Evolutionary conservation across 2,888 invertebrate species (phyloP).

Genomic region (Keiferia lycopersicella): DNA sequence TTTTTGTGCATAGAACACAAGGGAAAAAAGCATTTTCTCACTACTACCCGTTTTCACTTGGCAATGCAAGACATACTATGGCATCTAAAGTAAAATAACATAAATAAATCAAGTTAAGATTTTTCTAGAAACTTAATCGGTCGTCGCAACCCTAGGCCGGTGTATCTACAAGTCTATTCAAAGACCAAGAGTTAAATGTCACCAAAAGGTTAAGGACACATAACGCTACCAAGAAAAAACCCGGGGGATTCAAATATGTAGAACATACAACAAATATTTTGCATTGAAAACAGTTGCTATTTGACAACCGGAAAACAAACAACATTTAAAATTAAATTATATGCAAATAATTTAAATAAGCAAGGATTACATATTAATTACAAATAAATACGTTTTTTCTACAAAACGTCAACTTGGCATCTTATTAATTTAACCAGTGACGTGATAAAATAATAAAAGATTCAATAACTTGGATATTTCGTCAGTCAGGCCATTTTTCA

Average conservation of each 20-base stretch:
- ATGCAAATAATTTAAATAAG: neutral
- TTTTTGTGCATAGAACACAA: too few species aligned
- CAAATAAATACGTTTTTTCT: neutral
- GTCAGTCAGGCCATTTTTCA: too few species aligned
- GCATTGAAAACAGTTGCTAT: neutral
- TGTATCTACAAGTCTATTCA: conserved; percentile 1
- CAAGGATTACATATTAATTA: neutral
- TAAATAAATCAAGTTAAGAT: too few species aligned
- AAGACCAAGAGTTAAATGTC: conserved; percentile 6
- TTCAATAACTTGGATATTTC: too few species aligned
- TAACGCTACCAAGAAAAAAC: neutral
- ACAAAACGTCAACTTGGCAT: neutral
- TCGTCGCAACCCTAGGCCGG: too few species aligned
- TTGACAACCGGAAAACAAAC: conserved; percentile 1
- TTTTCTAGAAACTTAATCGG: too few species aligned
- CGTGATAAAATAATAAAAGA: too few species aligned
- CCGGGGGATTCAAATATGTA: neutral
- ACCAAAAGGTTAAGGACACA: conserved; percentile 6
- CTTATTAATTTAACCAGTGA: too few species aligned
- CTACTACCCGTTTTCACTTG: too few species aligned
- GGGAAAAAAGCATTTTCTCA: too few species aligned
- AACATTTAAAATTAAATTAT: neutral
- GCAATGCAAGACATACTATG: too few species aligned
- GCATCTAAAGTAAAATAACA: too few species aligned
- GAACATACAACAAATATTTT: neutral